Evolutionary conservation across 1,140 invertebrate species (phyloP).

Genomic region (Drosophila yakuba): DNA sequence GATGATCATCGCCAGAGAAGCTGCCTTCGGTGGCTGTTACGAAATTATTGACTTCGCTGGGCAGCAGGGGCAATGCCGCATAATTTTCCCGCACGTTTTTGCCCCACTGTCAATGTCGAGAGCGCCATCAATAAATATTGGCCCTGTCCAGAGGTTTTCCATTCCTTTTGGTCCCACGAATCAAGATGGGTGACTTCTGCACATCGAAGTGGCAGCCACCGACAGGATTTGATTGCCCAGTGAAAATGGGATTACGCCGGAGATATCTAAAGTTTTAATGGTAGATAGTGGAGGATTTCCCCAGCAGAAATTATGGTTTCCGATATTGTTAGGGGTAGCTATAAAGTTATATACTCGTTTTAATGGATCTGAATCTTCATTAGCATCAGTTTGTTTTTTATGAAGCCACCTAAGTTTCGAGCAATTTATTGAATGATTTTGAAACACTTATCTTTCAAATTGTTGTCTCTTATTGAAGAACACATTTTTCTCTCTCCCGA

Average conservation of each 20-base stretch:
- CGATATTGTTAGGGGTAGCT: too few species aligned
- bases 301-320: neutral
- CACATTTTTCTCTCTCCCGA: constrained; percentile 7
- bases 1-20: constrained; percentile 6
- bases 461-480: constrained; percentile 1
- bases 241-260: neutral
- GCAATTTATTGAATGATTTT: neutral
- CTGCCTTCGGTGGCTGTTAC: constrained; percentile 34
- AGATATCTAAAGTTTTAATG: neutral
- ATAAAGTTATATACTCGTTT: too few species aligned
- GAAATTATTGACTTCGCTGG: constrained; percentile 42
- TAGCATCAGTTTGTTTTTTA: neutral
- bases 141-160: constrained; percentile 38
- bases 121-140: constrained; percentile 61
- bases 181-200: constrained; percentile 51
- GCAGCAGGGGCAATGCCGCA: constrained; percentile 15
- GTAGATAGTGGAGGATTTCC: constrained; percentile 11
- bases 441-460: constrained; percentile 7
- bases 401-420: neutral
- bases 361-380: too few species aligned
- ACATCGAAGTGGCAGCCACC: constrained; percentile 51
- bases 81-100: constrained; percentile 56
- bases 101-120: constrained; percentile 49
- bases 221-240: constrained; percentile 44
- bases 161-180: constrained; percentile 2